A percentile compares a stretch with the other conserved stretches of the same genome.
Evolutionary conservation across 2,113 vertebrate genomes (phyloP).

Genomic region (Forbesichthys papilliferus): DNA sequence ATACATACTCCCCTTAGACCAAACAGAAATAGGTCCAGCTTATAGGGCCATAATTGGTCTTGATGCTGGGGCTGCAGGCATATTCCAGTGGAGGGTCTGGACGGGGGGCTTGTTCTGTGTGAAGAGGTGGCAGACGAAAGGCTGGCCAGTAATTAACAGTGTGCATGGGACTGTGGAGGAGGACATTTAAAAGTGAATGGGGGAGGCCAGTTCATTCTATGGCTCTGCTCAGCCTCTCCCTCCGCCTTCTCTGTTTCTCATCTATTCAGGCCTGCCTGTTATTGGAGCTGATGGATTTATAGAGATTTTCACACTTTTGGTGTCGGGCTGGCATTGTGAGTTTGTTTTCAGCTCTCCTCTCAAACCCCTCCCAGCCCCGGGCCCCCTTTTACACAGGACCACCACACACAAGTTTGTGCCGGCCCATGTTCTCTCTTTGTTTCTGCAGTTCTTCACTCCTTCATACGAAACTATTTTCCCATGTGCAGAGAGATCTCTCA

Average conservation of each 20-base stretch:
- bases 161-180: constrained; percentile 93
- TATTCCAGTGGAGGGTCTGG: constrained; percentile 95
- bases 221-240: constrained; percentile 76
- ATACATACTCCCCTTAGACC: constrained; percentile 54
- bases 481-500: constrained; percentile 49
- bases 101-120: constrained; percentile 80
- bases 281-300: constrained; percentile 98
- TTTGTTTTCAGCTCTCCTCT: constrained; percentile 65
- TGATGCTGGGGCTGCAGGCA: constrained; percentile 91
- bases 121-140: constrained; percentile 92
- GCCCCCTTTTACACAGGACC: constrained; percentile 1
- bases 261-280: constrained; percentile 91
- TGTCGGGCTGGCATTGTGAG: constrained; percentile 79
- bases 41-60: constrained; percentile 93
- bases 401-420: constrained; percentile 55
- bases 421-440: constrained; percentile 23
- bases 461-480: background rate
- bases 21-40: constrained; percentile 88
- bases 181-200: constrained; percentile 98
- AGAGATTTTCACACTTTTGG: constrained; percentile 96
- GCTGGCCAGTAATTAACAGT: constrained; percentile 95
- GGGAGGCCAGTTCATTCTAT: constrained; percentile 91
- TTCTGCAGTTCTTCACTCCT: constrained; percentile 19
- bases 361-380: constrained; percentile 49
- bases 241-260: constrained; percentile 76